Percentiles rank a stretch among this genome's conserved stretches.
These are phyloP conservation scores for Cheilosia grossa DNA, from an alignment of 2,888 invertebrate genomes.

Conservation along the genomic window DNA sequence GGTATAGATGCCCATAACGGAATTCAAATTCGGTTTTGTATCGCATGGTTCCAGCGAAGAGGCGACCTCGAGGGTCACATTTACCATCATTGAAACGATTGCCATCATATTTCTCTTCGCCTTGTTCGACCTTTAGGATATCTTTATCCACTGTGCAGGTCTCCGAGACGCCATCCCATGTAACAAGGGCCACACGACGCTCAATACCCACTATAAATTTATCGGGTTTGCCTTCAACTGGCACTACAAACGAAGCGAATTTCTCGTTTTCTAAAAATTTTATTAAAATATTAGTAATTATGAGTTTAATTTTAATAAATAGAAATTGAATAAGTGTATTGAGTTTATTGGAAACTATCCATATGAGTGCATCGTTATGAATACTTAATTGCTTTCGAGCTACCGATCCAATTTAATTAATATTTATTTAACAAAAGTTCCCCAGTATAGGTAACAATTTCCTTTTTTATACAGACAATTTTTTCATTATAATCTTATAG, in stretches of 20 bases:
- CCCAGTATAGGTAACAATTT: too few relatives aligned
- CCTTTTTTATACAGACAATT: too few relatives aligned
- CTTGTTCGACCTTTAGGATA: slow-evolving; percentile 85
- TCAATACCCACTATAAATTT: slow-evolving; percentile 87
- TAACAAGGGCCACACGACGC: slow-evolving; percentile 85
- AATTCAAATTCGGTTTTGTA: slow-evolving; percentile 80
- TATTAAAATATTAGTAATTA: not conserved
- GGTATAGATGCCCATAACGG: slow-evolving; percentile 81
- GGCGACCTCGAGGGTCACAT: slow-evolving; percentile 88
- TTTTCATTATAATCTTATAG: too few relatives aligned
- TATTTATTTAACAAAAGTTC: too few relatives aligned
- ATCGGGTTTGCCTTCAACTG: slow-evolving; percentile 85
- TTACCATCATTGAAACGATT: slow-evolving; percentile 92
- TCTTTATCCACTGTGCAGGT: slow-evolving; percentile 84
- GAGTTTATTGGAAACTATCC: too few relatives aligned
- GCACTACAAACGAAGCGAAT: slow-evolving; percentile 86
- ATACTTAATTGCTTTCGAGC: too few relatives aligned
- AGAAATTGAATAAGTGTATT: not conserved
- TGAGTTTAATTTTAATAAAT: not conserved
- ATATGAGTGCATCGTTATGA: too few relatives aligned
- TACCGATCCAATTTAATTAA: too few relatives aligned
- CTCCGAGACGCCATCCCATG: slow-evolving; percentile 86
- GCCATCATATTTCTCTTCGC: slow-evolving; percentile 84
- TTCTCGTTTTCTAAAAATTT: slow-evolving; percentile 83
- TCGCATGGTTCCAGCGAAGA: slow-evolving; percentile 87